Conservation (phyloP, 2,797 vertebrate species). For the Microctenopoma stevenorrisi region DNA sequence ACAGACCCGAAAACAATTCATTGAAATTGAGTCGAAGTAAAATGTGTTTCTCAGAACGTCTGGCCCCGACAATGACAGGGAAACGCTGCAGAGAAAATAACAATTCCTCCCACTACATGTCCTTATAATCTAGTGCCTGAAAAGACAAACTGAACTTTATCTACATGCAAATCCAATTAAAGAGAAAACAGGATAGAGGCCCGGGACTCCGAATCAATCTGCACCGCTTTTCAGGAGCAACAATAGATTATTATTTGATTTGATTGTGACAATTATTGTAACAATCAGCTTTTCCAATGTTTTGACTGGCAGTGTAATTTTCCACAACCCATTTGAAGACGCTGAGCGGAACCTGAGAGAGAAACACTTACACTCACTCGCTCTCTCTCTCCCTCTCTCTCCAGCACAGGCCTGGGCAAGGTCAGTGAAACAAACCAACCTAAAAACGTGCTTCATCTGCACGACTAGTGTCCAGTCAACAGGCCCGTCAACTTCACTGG, state of each 20-base stretch:
- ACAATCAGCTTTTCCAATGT: constrained; percentile 59
- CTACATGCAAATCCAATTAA: constrained; percentile 73
- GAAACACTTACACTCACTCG: constrained; percentile 21
- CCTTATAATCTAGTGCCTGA: constrained; percentile 57
- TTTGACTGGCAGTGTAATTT: constrained; percentile 69
- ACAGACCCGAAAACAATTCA: constrained; percentile 30
- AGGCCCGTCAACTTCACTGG: constrained; percentile 36
- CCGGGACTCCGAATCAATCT: constrained; percentile 69
- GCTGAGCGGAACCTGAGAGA: constrained; percentile 27
- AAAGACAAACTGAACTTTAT: constrained; percentile 67
- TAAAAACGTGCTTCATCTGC: neutral
- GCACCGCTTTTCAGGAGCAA: constrained; percentile 51
- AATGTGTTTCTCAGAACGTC: constrained; percentile 34
- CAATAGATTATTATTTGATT: constrained; percentile 66
- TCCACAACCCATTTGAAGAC: constrained; percentile 50
- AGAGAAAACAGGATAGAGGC: constrained; percentile 56
- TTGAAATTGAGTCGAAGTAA: constrained; percentile 47
- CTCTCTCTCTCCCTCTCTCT: neutral
- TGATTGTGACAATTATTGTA: constrained; percentile 74
- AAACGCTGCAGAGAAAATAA: constrained; percentile 51
- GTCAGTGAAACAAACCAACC: neutral
- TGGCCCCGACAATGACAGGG: constrained; percentile 36
- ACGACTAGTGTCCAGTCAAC: constrained; percentile 37
- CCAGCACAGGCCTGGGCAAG: constrained; percentile 1
- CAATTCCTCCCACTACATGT: constrained; percentile 38